Conservation (phyloP, 2,888 invertebrate species). For the Noctua comes region DNA sequence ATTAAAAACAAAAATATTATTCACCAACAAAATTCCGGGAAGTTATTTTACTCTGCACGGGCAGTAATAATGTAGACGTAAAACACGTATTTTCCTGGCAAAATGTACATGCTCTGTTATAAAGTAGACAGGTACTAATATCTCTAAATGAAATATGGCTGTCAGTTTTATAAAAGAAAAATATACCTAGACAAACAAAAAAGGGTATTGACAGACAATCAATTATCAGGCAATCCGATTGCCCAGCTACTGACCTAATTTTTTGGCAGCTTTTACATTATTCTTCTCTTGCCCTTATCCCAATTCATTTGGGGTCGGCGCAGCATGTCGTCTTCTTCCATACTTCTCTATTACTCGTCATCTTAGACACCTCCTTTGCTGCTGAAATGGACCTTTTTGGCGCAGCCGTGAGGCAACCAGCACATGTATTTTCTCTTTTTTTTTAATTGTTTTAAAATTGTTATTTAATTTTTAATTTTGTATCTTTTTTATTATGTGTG, state of each 20-base stretch:
- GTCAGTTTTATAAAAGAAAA: background rate
- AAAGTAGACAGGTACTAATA: background rate
- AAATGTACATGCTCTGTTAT: background rate
- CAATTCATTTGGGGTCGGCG: too few relatives aligned
- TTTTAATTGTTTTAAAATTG: too few relatives aligned
- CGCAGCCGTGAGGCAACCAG: too few relatives aligned
- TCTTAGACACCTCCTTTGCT: too few relatives aligned
- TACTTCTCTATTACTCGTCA: too few relatives aligned
- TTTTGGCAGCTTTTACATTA: background rate
- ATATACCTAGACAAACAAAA: background rate
- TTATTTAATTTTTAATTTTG: too few relatives aligned
- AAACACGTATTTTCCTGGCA: background rate
- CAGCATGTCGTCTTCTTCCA: too few relatives aligned
- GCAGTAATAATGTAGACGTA: background rate
- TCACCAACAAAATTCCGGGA: background rate
- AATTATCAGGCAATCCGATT: background rate
- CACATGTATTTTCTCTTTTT: too few relatives aligned
- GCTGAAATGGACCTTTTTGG: too few relatives aligned
- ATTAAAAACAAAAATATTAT: background rate
- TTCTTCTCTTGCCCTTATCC: too few relatives aligned
- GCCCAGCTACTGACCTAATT: background rate
- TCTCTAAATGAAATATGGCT: background rate
- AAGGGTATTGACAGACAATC: background rate
- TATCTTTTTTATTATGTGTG: too few relatives aligned
- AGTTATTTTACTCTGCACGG: background rate